phyloP scores from a whole-genome alignment of 2,797 vertebrate genomes.

The Stomatorhinus walkeri region DNA sequence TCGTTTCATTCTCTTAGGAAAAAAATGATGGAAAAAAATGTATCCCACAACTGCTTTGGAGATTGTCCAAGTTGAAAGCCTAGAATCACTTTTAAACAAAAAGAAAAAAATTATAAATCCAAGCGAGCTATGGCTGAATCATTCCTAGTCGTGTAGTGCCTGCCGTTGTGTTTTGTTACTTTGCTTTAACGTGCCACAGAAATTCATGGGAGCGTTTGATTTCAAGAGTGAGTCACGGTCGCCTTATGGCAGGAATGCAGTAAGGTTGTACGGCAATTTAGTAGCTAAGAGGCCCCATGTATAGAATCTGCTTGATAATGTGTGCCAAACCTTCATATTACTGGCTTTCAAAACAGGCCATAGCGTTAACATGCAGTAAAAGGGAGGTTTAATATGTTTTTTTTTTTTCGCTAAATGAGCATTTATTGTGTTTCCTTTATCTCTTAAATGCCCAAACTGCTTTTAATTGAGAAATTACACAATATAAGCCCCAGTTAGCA shows the following conservation, averaged over 20 bases:
- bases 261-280: background rate
- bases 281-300: background rate
- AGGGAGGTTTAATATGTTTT: background rate
- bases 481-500: background rate
- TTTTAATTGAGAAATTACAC: background rate
- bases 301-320: background rate
- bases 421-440: background rate
- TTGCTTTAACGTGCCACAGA: background rate
- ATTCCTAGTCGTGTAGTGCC: background rate
- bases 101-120: background rate
- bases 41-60: conserved; percentile 34
- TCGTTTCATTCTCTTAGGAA: conserved; percentile 36
- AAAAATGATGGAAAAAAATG: conserved; percentile 30
- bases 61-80: conserved; percentile 11
- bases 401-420: background rate
- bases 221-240: background rate
- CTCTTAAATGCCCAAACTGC: background rate
- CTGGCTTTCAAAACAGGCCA: background rate
- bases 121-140: too few species aligned
- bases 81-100: background rate
- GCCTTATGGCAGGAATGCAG: background rate
- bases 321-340: background rate
- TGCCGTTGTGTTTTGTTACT: background rate
- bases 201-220: background rate
- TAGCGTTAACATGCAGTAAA: background rate